Percentiles rank a stretch among this genome's conserved stretches.
These are phyloP conservation scores for Brachyistius frenatus DNA, from an alignment of 2,113 vertebrate genomes.

Conservation along the genomic window DNA sequence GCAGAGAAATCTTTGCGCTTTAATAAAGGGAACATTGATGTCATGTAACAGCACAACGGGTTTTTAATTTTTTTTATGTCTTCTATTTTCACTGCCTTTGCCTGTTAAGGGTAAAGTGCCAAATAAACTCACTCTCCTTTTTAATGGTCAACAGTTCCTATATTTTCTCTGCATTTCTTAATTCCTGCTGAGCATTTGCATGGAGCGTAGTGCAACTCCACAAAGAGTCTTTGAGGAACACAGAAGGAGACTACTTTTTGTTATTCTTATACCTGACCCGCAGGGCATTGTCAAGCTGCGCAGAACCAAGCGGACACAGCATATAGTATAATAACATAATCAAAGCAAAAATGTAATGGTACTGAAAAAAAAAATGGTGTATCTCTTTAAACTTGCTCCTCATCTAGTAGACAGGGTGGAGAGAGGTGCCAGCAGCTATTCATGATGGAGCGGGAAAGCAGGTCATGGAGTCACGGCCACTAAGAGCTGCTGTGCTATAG, in stretches of 20 bases:
- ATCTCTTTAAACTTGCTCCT: slow-evolving; percentile 74
- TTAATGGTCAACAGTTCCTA: slow-evolving; percentile 14
- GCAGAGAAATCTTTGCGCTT: slow-evolving; percentile 23
- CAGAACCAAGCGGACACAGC: slow-evolving; percentile 58
- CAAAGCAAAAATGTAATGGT: slow-evolving; percentile 73
- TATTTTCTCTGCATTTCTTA: slow-evolving; percentile 29
- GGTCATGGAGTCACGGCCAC: slow-evolving; percentile 84
- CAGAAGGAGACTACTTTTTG: slow-evolving; percentile 67
- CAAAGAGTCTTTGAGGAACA: slow-evolving; percentile 60
- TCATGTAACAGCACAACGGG: not conserved
- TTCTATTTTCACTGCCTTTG: slow-evolving; percentile 14
- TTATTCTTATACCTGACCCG: slow-evolving; percentile 74
- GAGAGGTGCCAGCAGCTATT: slow-evolving; percentile 83
- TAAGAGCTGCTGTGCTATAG: slow-evolving; percentile 81
- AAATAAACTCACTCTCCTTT: slow-evolving; percentile 13
- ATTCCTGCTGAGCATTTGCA: slow-evolving; percentile 52
- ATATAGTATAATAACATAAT: slow-evolving; percentile 80
- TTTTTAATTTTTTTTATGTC: not conserved
- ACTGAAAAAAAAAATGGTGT: slow-evolving; percentile 36
- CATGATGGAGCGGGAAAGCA: slow-evolving; percentile 78
- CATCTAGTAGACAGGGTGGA: slow-evolving; percentile 78
- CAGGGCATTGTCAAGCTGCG: slow-evolving; percentile 76
- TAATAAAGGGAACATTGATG: slow-evolving; percentile 18
- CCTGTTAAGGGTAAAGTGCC: slow-evolving; percentile 14
- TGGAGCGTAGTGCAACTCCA: slow-evolving; percentile 33